A percentile compares a stretch with the other conserved stretches of the same genome.
Conservation (phyloP, 2,113 vertebrate species). For the Aegypius monachus region DNA sequence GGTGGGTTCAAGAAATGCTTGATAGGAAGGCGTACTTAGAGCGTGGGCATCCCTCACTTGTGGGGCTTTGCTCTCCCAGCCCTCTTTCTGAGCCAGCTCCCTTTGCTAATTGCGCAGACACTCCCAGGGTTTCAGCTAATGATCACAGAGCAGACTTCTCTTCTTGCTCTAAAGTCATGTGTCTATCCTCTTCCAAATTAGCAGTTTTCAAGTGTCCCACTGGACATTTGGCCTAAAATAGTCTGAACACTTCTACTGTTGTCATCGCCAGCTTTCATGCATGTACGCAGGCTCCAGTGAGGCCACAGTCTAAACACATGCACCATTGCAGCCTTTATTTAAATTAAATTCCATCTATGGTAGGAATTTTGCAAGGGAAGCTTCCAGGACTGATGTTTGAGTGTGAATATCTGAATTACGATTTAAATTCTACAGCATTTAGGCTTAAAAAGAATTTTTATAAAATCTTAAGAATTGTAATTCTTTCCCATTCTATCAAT, state of each 20-base stretch:
- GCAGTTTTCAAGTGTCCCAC: not conserved
- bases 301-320: not conserved
- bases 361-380: not conserved
- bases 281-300: not conserved
- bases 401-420: not conserved
- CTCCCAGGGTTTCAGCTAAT: not conserved
- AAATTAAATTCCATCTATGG: not conserved
- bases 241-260: not conserved
- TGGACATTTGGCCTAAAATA: not conserved
- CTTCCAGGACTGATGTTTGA: not conserved
- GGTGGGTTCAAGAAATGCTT: not conserved
- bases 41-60: accelerated
- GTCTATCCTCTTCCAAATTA: not conserved
- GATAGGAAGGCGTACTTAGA: accelerated
- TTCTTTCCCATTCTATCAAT: constrained; percentile 45
- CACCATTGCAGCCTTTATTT: not conserved
- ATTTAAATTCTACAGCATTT: not conserved
- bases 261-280: not conserved
- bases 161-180: not conserved
- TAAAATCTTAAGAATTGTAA: not conserved
- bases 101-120: accelerated
- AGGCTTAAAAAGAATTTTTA: not conserved
- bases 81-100: not conserved
- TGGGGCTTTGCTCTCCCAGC: not conserved
- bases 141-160: not conserved